Evolutionary conservation across 2,113 vertebrate species (phyloP).

Genomic region (Paratilapia polleni): DNA sequence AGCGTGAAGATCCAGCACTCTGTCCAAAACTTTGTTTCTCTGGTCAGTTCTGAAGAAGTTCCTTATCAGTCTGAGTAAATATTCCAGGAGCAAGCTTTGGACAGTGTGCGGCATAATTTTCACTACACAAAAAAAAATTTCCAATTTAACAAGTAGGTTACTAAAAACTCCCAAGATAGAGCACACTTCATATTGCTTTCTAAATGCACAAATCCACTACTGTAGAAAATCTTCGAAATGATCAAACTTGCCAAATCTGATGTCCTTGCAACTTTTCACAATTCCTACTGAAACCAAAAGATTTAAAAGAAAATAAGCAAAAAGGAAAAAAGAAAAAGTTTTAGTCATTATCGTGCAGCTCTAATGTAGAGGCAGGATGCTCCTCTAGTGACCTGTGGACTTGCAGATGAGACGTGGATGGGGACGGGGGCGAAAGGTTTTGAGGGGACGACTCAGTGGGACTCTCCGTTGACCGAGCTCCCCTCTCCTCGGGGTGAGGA

Average conservation of each 20-base stretch:
- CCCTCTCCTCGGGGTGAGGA: slow-evolving; percentile 94
- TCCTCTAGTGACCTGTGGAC: slow-evolving; percentile 20
- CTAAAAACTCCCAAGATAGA: background rate
- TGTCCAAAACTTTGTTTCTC: slow-evolving; percentile 23
- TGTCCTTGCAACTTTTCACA: background rate
- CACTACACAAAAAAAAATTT: slow-evolving; percentile 3
- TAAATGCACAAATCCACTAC: slow-evolving; percentile 24
- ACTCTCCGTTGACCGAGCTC: slow-evolving; percentile 93
- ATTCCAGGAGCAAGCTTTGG: slow-evolving; percentile 19
- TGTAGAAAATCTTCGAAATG: slow-evolving; percentile 9
- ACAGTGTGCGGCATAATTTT: slow-evolving; percentile 3
- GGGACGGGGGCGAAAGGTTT: background rate
- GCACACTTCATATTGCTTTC: slow-evolving; percentile 43
- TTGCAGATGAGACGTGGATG: slow-evolving; percentile 27
- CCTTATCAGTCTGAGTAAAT: slow-evolving; percentile 29
- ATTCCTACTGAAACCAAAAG: background rate
- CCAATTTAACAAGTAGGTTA: background rate
- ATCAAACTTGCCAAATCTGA: background rate
- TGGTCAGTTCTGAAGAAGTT: slow-evolving; percentile 39
- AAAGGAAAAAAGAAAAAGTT: background rate
- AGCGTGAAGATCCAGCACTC: background rate
- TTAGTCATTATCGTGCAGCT: slow-evolving; percentile 25
- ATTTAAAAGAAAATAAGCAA: background rate
- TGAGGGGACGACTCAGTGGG: slow-evolving; percentile 82
- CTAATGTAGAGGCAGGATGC: slow-evolving; percentile 6